phyloP scores from a whole-genome alignment of 2,113 vertebrate species.

The Zeus faber region DNA sequence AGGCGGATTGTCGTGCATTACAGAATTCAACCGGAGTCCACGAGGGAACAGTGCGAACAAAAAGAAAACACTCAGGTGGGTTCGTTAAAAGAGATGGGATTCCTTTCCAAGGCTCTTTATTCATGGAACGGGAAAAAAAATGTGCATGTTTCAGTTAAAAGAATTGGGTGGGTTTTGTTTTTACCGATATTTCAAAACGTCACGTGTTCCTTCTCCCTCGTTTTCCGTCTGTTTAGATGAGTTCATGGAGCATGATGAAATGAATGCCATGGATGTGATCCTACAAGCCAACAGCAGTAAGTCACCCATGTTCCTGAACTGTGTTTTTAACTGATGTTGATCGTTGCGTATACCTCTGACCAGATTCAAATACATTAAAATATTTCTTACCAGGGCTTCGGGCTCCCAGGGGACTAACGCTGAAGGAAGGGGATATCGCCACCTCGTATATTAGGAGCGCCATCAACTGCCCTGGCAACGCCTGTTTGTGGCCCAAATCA shows the following conservation, averaged over 20 bases:
- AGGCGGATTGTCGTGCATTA: not conserved
- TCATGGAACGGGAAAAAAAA: not conserved
- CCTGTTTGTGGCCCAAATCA: constrained; percentile 71
- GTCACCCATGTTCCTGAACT: constrained; percentile 21
- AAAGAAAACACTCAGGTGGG: constrained; percentile 67
- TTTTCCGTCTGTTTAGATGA: constrained; percentile 44
- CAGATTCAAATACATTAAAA: not conserved
- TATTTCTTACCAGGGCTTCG: constrained; percentile 39
- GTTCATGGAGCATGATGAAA: constrained; percentile 46
- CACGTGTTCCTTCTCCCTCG: not conserved
- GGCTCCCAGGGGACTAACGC: constrained; percentile 41
- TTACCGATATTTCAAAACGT: not conserved
- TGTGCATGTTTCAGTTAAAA: too few species aligned
- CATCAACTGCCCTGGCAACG: constrained; percentile 58
- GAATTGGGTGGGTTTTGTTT: not conserved
- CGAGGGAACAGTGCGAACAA: constrained; percentile 57
- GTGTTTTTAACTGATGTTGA: not conserved
- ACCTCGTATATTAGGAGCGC: constrained; percentile 54
- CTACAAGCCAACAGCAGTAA: constrained; percentile 67
- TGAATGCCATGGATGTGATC: constrained; percentile 75
- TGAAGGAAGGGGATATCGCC: constrained; percentile 68
- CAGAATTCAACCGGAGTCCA: constrained; percentile 66
- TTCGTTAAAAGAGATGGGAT: not conserved
- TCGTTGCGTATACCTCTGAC: not conserved
- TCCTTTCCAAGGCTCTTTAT: not conserved